phyloP scores from a whole-genome alignment of 2,113 vertebrate species.

The Scomber japonicus region DNA sequence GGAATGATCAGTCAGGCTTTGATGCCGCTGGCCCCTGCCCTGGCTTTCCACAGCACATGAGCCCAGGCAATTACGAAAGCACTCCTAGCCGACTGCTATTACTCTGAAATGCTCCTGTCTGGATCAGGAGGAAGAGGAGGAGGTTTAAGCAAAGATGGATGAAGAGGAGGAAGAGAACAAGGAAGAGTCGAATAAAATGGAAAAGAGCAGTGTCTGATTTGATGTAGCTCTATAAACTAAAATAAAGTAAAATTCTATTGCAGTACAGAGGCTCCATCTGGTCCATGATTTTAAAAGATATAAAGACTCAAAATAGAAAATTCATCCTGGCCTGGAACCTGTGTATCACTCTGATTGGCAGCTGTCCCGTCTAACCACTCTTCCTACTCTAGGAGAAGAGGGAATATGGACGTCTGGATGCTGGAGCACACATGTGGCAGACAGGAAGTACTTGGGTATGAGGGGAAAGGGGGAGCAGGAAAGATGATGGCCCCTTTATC shows the following conservation, averaged over 20 bases:
- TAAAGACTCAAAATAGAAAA: conserved; percentile 12
- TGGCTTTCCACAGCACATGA: conserved; percentile 78
- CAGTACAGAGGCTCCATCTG: not conserved
- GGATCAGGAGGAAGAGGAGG: conserved; percentile 47
- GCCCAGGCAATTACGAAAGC: conserved; percentile 77
- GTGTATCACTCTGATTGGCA: conserved; percentile 44
- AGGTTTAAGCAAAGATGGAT: conserved; percentile 11
- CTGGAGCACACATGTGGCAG: conserved; percentile 70
- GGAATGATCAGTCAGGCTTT: conserved; percentile 81
- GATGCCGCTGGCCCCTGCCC: conserved; percentile 80
- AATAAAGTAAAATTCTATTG: not conserved
- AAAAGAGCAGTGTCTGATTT: not conserved
- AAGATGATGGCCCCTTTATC: conserved; percentile 71
- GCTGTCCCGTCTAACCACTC: conserved; percentile 30
- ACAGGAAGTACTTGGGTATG: conserved; percentile 59
- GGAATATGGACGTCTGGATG: conserved; percentile 44
- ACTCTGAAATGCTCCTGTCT: conserved; percentile 68
- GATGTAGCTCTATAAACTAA: not conserved
- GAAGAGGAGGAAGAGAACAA: conserved; percentile 20
- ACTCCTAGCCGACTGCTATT: conserved; percentile 75
- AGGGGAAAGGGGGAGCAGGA: conserved; percentile 6
- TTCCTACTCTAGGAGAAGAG: conserved; percentile 26
- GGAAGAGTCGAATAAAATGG: not conserved
- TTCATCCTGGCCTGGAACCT: not conserved
- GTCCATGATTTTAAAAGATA: not conserved